Evolutionary conservation across 1,140 invertebrate species (phyloP).

Genomic region (Drosophila arawakana): DNA sequence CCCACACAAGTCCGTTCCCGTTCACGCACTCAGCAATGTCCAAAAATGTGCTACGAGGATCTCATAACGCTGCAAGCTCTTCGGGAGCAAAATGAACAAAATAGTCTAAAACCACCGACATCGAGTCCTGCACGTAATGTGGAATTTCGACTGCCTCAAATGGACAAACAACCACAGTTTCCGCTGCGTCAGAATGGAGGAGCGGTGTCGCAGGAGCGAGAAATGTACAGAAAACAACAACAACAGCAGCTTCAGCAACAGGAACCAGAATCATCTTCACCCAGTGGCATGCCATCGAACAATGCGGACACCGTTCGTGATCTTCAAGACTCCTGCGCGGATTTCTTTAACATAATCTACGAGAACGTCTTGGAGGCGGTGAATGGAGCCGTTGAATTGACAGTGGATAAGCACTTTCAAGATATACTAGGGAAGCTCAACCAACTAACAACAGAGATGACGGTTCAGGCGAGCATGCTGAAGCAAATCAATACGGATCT

Average conservation of each 20-base stretch:
- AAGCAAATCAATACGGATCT: constrained; percentile 51
- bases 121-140: constrained; percentile 6
- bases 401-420: constrained; percentile 57
- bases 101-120: neutral
- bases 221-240: constrained; percentile 4
- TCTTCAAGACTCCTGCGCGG: constrained; percentile 58
- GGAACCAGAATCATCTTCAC: neutral
- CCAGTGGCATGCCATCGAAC: neutral
- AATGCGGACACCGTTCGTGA: neutral
- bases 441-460: constrained; percentile 32
- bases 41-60: constrained; percentile 12
- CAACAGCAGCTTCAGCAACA: constrained; percentile 3
- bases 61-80: neutral
- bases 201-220: neutral
- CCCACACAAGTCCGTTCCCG: neutral
- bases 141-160: constrained; percentile 33
- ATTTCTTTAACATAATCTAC: constrained; percentile 65
- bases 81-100: neutral
- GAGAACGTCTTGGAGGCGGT: constrained; percentile 68
- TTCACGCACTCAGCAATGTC: neutral
- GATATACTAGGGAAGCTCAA: constrained; percentile 40
- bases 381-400: constrained; percentile 39
- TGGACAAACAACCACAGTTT: constrained; percentile 11
- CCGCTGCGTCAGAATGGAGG: neutral
- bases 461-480: constrained; percentile 27